These are phyloP conservation scores for Lithophane semibrunnea DNA, from an alignment of 2,888 invertebrate species.

Conservation along the genomic window DNA sequence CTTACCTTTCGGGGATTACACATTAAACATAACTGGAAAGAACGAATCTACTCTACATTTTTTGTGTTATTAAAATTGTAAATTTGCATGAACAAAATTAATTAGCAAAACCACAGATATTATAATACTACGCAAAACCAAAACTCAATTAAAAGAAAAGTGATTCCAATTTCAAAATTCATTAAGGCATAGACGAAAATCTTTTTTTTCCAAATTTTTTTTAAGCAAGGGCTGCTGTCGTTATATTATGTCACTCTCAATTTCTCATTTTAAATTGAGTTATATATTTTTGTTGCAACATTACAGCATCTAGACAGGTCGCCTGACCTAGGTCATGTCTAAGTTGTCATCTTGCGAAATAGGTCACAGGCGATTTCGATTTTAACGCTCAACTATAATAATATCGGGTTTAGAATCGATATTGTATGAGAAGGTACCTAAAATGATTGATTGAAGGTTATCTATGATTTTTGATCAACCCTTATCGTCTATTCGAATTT, in stretches of 20 bases:
- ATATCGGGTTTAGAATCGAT: slow-evolving; percentile 9
- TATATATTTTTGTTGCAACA: slow-evolving; percentile 12
- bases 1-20: not conserved
- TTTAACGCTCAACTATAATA: slow-evolving; percentile 30
- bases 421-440: not conserved
- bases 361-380: slow-evolving; percentile 75
- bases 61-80: not conserved
- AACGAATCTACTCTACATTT: not conserved
- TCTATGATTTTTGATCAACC: not conserved
- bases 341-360: slow-evolving; percentile 78
- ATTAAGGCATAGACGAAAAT: not conserved
- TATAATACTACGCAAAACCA: too few relatives aligned
- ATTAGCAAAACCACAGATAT: too few relatives aligned
- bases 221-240: not conserved
- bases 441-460: too few relatives aligned
- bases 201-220: not conserved
- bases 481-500: too few relatives aligned
- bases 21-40: not conserved
- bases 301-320: slow-evolving; percentile 40
- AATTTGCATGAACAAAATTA: too few relatives aligned
- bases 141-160: too few relatives aligned
- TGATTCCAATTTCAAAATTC: slow-evolving; percentile 10
- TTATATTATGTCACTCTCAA: slow-evolving; percentile 5
- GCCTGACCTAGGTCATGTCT: slow-evolving; percentile 81
- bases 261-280: slow-evolving; percentile 19